Conservation (phyloP, 1,140 invertebrate species). For the Ptiloglossa arizonensis region DNA sequence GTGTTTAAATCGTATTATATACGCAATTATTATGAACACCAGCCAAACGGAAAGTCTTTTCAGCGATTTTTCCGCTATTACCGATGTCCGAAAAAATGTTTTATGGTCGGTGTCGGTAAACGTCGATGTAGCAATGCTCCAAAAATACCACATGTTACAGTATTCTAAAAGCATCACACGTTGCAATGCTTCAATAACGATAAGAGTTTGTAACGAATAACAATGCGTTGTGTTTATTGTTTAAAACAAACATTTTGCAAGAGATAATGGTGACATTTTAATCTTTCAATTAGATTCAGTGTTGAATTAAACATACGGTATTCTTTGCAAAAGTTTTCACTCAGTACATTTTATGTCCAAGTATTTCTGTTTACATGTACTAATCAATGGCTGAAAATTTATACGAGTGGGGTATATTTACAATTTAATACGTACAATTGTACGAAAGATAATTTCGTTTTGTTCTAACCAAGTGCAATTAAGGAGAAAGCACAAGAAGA, state of each 20-base stretch:
- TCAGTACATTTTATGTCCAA: background rate
- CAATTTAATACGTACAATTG: too few species aligned
- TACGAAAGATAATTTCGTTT: too few species aligned
- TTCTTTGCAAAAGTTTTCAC: background rate
- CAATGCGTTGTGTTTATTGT: background rate
- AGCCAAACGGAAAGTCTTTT: background rate
- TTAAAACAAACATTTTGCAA: background rate
- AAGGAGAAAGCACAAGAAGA: too few species aligned
- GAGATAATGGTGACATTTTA: background rate
- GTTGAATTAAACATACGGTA: background rate
- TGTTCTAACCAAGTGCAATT: background rate
- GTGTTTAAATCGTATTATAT: background rate
- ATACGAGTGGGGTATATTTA: too few species aligned
- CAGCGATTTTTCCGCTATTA: conserved; percentile 18
- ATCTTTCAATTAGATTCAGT: background rate
- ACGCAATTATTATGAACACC: background rate
- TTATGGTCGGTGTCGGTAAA: conserved; percentile 67
- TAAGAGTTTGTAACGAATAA: conserved; percentile 21
- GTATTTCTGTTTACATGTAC: background rate
- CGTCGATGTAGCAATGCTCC: conserved; percentile 64
- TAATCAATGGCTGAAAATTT: background rate
- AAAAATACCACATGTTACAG: conserved; percentile 64
- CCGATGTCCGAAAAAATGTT: conserved; percentile 65
- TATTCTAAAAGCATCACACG: conserved; percentile 62
- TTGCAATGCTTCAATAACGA: conserved; percentile 37